Conservation (phyloP, 2,113 vertebrate genomes). For the Psephotus haematonotus region DNA sequence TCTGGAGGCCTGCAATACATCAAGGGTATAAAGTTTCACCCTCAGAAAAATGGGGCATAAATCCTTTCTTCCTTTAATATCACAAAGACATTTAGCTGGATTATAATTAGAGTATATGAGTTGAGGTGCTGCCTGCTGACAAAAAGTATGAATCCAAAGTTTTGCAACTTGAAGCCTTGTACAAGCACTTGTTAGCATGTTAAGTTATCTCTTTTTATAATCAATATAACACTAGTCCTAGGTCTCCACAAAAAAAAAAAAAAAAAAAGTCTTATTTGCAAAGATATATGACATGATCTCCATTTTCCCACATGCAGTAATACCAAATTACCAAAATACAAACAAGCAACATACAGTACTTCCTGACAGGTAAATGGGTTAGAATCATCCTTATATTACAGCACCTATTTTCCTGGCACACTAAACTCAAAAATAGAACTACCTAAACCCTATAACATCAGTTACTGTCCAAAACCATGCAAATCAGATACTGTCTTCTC, state of each 20-base stretch:
- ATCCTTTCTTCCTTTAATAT: not conserved
- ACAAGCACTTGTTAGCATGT: not conserved
- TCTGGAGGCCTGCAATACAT: not conserved
- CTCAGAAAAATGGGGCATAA: not conserved
- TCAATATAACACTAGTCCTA: not conserved
- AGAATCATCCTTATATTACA: not conserved
- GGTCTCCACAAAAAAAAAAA: fast-evolving
- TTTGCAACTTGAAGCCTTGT: not conserved
- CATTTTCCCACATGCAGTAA: not conserved
- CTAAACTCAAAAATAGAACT: not conserved
- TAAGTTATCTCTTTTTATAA: not conserved
- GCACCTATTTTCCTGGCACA: not conserved
- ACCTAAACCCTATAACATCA: not conserved
- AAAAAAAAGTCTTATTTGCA: not conserved
- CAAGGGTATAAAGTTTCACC: not conserved
- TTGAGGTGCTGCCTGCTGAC: not conserved
- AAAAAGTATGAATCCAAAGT: not conserved
- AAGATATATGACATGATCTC: not conserved
- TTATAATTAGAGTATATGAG: not conserved
- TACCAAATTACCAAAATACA: not conserved
- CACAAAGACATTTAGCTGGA: not conserved
- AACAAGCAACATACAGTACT: not conserved
- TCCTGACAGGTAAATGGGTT: not conserved
- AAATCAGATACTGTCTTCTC: not conserved
- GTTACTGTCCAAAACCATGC: not conserved